Conservation (phyloP, 30 jellyfish, hydroid and myxozoan genomes). For the Euphysa ruthae region DNA sequence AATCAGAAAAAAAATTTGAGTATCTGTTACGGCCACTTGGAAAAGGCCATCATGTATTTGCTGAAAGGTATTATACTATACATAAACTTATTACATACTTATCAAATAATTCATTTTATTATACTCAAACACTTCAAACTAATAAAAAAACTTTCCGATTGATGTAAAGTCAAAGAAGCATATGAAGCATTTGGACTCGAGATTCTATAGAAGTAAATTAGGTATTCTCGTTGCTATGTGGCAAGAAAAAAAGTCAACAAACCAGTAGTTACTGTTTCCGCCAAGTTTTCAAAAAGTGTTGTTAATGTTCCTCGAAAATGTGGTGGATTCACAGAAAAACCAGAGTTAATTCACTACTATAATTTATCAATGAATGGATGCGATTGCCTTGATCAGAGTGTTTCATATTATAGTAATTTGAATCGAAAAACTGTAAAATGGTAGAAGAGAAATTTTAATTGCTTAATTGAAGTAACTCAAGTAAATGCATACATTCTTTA, state of each 20-base stretch:
- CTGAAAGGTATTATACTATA: neutral
- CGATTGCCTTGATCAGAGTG: slow-evolving; percentile 9
- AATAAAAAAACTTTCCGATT: neutral
- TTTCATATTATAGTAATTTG: slow-evolving; percentile 10
- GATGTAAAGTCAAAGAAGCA: too few relatives aligned
- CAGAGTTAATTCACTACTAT: neutral
- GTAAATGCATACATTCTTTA: slow-evolving; percentile 11
- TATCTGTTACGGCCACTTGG: slow-evolving; percentile 38
- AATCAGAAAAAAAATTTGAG: slow-evolving; percentile 22
- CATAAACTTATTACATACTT: neutral
- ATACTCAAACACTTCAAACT: neutral
- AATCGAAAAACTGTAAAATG: slow-evolving; percentile 12
- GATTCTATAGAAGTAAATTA: neutral
- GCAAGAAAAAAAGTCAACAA: neutral
- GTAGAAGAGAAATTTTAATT: slow-evolving; percentile 11
- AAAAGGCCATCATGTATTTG: slow-evolving; percentile 35
- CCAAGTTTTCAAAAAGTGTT: neutral
- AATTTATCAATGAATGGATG: slow-evolving; percentile 15
- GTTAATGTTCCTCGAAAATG: neutral
- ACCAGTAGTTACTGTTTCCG: neutral
- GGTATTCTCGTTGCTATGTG: neutral
- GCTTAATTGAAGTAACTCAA: slow-evolving; percentile 12
- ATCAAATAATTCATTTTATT: neutral
- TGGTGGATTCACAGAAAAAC: slow-evolving; percentile 3
- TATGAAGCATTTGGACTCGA: neutral